Percentiles rank a stretch among this genome's conserved stretches.
Conservation (phyloP, 2,797 vertebrate genomes). For the Clarias laeviceps region DNA sequence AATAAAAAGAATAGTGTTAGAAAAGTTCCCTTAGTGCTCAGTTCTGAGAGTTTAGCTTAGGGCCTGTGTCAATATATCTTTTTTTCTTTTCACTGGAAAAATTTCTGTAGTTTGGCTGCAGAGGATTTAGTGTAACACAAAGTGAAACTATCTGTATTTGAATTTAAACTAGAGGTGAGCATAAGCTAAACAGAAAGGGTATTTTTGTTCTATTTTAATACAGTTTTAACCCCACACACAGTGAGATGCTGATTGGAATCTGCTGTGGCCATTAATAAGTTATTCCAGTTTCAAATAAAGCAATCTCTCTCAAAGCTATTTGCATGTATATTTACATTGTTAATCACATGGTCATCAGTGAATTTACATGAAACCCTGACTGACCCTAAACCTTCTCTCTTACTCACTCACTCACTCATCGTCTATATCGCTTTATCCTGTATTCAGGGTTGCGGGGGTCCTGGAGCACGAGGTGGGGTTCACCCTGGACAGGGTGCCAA, state of each 20-base stretch:
- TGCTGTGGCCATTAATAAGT: not conserved
- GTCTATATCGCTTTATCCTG: no score
- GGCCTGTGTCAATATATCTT: not conserved
- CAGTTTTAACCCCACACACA: not conserved
- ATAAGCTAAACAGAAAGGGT: not conserved
- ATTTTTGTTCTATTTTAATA: not conserved
- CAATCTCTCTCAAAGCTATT: not conserved
- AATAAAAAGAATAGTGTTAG: not conserved
- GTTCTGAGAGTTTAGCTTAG: constrained; percentile 1
- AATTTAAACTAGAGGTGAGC: not conserved
- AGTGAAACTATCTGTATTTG: not conserved
- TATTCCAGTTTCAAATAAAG: not conserved
- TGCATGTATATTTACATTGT: not conserved
- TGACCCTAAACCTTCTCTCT: not conserved
- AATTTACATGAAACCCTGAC: not conserved
- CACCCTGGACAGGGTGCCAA: no score
- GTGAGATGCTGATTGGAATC: no score
- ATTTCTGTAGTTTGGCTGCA: not conserved
- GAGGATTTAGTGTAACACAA: not conserved
- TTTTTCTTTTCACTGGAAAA: not conserved
- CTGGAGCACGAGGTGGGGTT: no score
- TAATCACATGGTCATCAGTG: constrained; percentile 2
- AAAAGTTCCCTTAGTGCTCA: constrained; percentile 1
- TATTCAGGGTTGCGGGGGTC: no score
- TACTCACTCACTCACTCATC: no score